phyloP scores from a whole-genome alignment of 2,888 invertebrate species.

The Lobophora halterata region DNA sequence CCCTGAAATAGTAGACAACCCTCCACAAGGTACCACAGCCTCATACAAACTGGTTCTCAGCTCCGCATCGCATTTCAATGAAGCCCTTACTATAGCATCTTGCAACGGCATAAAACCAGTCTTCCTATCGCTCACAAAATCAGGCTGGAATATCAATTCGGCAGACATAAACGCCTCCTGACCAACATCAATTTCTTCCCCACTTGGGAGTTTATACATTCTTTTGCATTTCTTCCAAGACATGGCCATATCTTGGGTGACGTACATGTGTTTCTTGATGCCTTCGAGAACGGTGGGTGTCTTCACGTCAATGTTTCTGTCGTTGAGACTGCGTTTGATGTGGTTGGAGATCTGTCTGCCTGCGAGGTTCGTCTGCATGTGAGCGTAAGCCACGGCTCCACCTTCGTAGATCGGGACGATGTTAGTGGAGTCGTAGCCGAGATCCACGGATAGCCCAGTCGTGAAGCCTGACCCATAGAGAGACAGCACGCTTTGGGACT shows the following conservation, averaged over 20 bases:
- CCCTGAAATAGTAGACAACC: slow-evolving; percentile 50
- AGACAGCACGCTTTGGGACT: slow-evolving; percentile 52
- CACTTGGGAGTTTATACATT: slow-evolving; percentile 43
- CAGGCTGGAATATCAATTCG: slow-evolving; percentile 58
- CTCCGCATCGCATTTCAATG: slow-evolving; percentile 54
- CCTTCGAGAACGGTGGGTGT: slow-evolving; percentile 37
- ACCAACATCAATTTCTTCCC: slow-evolving; percentile 47
- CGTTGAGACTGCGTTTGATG: slow-evolving; percentile 40
- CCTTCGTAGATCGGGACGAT: slow-evolving; percentile 63
- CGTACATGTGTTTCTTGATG: slow-evolving; percentile 43
- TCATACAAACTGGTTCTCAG: slow-evolving; percentile 44
- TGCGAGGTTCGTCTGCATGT: slow-evolving; percentile 49
- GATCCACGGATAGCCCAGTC: slow-evolving; percentile 61
- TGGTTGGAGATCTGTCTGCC: slow-evolving; percentile 42
- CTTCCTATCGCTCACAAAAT: slow-evolving; percentile 34
- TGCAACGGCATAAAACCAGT: slow-evolving; percentile 43
- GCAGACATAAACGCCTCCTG: slow-evolving; percentile 51
- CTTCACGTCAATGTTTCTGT: slow-evolving; percentile 32
- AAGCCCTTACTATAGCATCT: slow-evolving; percentile 40
- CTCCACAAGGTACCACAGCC: slow-evolving; percentile 55
- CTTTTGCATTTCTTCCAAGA: slow-evolving; percentile 31
- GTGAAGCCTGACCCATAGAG: slow-evolving; percentile 61
- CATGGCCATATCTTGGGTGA: slow-evolving; percentile 41
- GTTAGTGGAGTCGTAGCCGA: slow-evolving; percentile 54
- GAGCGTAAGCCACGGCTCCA: slow-evolving; percentile 51